These are phyloP conservation scores for Scaptomyza graminum DNA, from an alignment of 1,140 invertebrate species.

Conservation along the genomic window DNA sequence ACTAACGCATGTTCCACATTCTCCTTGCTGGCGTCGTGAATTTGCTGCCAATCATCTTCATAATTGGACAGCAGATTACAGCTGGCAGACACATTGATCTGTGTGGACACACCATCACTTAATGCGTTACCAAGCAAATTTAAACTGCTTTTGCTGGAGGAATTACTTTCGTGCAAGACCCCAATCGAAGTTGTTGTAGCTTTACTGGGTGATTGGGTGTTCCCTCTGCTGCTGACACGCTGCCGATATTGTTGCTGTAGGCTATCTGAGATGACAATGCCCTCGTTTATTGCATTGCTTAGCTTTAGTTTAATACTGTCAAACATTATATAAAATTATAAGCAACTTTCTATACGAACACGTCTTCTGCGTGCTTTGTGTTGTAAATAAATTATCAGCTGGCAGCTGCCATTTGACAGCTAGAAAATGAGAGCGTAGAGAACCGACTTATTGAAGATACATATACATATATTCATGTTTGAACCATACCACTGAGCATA, in stretches of 20 bases:
- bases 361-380: constrained; percentile 5
- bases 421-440: too few relatives aligned
- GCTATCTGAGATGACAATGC: constrained; percentile 73
- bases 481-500: too few relatives aligned
- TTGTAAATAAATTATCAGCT: constrained; percentile 71
- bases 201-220: constrained; percentile 30
- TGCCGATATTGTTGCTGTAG: constrained; percentile 76
- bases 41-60: constrained; percentile 86
- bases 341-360: constrained; percentile 28
- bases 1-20: constrained; percentile 87
- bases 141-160: constrained; percentile 44
- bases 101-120: constrained; percentile 54
- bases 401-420: not conserved
- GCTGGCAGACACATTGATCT: constrained; percentile 72
- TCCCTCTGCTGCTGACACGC: constrained; percentile 57
- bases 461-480: too few relatives aligned
- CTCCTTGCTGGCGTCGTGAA: constrained; percentile 87
- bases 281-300: constrained; percentile 73
- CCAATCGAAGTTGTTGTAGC: constrained; percentile 29
- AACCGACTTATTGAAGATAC: too few relatives aligned
- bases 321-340: constrained; percentile 58
- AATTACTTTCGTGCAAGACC: constrained; percentile 56
- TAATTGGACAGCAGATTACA: constrained; percentile 75
- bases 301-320: constrained; percentile 75
- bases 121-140: constrained; percentile 46